Conservation (phyloP, 2,113 vertebrate genomes). For the Crocuta crocuta region DNA sequence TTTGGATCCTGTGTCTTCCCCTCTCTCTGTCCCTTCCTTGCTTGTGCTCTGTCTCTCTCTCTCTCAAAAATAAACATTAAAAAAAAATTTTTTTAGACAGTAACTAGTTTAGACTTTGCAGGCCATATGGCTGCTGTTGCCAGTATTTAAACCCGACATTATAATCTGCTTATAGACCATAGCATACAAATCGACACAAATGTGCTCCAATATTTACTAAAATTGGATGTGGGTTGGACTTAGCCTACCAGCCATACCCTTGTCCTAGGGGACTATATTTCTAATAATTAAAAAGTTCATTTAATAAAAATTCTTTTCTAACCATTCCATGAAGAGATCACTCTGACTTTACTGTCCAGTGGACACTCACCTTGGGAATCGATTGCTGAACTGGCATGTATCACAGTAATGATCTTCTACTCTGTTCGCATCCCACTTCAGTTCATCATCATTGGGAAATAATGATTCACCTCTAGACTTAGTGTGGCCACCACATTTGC, state of each 20-base stretch:
- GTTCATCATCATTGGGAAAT: constrained; percentile 90
- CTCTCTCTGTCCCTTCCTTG: too few relatives aligned
- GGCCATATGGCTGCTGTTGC: neutral
- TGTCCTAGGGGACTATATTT: constrained; percentile 9
- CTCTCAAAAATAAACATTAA: too few relatives aligned
- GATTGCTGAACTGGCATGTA: constrained; percentile 90
- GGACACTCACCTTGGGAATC: constrained; percentile 93
- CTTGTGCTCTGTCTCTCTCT: too few relatives aligned
- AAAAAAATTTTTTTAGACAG: neutral
- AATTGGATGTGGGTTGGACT: neutral
- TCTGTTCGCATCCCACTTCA: constrained; percentile 90
- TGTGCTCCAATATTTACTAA: constrained; percentile 3
- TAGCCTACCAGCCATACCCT: neutral
- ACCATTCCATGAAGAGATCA: neutral
- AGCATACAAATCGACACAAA: neutral
- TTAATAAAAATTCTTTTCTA: neutral
- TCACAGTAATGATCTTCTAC: constrained; percentile 96
- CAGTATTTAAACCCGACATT: neutral
- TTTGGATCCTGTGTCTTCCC: too few relatives aligned
- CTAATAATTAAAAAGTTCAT: neutral
- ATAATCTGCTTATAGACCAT: neutral
- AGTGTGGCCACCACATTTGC: constrained; percentile 91
- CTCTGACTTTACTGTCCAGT: neutral
- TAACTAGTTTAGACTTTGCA: neutral
- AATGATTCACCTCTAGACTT: constrained; percentile 83